These are phyloP conservation scores for Drosophila kanapiae DNA, from an alignment of 1,140 invertebrate species.

Conservation along the genomic window DNA sequence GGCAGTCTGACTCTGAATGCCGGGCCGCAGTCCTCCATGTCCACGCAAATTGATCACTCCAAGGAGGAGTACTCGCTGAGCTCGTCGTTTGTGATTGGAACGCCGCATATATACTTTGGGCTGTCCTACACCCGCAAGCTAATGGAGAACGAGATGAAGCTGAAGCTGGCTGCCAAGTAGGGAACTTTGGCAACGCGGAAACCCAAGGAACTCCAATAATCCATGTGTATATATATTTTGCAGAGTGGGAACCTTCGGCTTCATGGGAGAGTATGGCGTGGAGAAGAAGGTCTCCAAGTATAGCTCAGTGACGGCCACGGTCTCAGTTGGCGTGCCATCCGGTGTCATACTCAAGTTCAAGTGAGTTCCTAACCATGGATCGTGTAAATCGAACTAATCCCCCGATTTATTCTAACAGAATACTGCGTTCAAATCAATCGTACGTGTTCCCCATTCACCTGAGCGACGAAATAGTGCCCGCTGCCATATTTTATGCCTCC, in stretches of 20 bases:
- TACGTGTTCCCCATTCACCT: constrained; percentile 96
- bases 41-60: constrained; percentile 91
- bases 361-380: constrained; percentile 86
- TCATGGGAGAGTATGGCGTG: constrained; percentile 94
- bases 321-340: constrained; percentile 93
- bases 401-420: constrained; percentile 85
- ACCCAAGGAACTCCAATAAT: neutral
- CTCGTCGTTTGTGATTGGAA: constrained; percentile 91
- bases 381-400: neutral
- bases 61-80: constrained; percentile 89
- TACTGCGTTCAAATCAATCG: constrained; percentile 94
- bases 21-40: constrained; percentile 89
- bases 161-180: constrained; percentile 92
- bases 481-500: constrained; percentile 97
- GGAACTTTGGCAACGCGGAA: constrained; percentile 51
- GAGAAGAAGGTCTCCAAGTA: constrained; percentile 97
- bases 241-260: constrained; percentile 95
- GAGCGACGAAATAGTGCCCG: constrained; percentile 95
- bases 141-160: constrained; percentile 90
- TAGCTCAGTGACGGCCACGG: constrained; percentile 93
- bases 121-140: constrained; percentile 92
- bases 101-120: constrained; percentile 92
- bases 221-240: constrained; percentile 29
- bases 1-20: constrained; percentile 94
- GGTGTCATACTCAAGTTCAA: constrained; percentile 96